Conservation (phyloP, 2,113 vertebrate species). For the Elephantulus edwardii region DNA sequence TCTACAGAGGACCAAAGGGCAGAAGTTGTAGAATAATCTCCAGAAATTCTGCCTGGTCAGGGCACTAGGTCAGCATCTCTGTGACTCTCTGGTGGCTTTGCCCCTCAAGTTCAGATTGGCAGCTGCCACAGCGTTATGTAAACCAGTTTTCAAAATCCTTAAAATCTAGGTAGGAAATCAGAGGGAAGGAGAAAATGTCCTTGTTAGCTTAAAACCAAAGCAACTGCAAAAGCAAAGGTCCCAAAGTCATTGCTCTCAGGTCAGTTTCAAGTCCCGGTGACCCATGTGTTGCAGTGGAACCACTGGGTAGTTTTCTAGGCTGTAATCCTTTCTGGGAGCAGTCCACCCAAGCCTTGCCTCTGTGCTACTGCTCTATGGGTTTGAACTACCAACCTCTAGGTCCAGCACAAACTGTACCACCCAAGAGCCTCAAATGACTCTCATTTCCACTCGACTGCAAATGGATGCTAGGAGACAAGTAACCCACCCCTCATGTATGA, state of each 20-base stretch:
- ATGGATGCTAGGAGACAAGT: background rate
- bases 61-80: background rate
- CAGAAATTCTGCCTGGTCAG: background rate
- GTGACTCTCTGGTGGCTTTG: conserved; percentile 9
- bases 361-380: background rate
- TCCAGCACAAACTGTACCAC: background rate
- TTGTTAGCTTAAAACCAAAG: background rate
- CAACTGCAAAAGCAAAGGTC: background rate
- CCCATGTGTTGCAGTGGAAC: background rate
- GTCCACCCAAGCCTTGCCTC: background rate
- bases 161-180: conserved; percentile 19
- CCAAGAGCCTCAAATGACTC: background rate
- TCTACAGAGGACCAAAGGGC: background rate
- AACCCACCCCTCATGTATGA: background rate
- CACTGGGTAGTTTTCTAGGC: background rate
- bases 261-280: background rate
- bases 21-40: background rate
- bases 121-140: background rate
- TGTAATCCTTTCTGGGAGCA: background rate
- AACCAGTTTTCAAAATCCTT: background rate
- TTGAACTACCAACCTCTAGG: background rate
- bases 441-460: background rate
- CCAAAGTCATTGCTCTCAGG: background rate
- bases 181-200: background rate
- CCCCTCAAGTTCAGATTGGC: background rate